Percentiles rank a stretch among this genome's conserved stretches.
Evolutionary conservation across 2,888 invertebrate species (phyloP).

Genomic region (Pocota personata): DNA sequence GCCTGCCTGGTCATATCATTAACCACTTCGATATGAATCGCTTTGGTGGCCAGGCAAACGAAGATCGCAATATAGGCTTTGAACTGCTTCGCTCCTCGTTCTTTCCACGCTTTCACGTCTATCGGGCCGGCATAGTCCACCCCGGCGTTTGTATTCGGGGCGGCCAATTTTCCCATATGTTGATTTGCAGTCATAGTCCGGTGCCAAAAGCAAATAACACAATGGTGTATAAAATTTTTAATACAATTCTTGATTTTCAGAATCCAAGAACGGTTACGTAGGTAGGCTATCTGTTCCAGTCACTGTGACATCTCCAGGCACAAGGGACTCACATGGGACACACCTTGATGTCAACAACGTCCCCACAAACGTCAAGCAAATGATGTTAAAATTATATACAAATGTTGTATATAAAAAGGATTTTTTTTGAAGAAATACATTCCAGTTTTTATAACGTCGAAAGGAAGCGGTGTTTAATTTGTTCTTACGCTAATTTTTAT

Average conservation of each 20-base stretch:
- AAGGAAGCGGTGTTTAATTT: too few species aligned
- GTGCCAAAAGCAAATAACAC: not conserved
- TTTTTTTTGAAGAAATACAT: too few species aligned
- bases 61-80: constrained; percentile 75
- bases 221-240: not conserved
- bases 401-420: too few species aligned
- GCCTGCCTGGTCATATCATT: constrained; percentile 63
- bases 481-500: too few species aligned
- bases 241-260: not conserved
- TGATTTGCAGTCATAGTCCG: not conserved
- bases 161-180: not conserved
- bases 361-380: too few species aligned
- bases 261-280: not conserved
- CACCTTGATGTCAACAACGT: too few species aligned
- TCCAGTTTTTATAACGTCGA: too few species aligned
- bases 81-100: constrained; percentile 45
- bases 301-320: too few species aligned
- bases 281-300: not conserved
- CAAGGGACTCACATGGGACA: too few species aligned
- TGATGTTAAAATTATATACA: too few species aligned
- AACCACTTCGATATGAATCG: constrained; percentile 21
- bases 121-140: constrained; percentile 67
- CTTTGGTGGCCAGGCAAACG: constrained; percentile 73
- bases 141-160: constrained; percentile 49
- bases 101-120: not conserved